Conservation (phyloP, 2,113 vertebrate genomes). For the Eulemur rufifrons region DNA sequence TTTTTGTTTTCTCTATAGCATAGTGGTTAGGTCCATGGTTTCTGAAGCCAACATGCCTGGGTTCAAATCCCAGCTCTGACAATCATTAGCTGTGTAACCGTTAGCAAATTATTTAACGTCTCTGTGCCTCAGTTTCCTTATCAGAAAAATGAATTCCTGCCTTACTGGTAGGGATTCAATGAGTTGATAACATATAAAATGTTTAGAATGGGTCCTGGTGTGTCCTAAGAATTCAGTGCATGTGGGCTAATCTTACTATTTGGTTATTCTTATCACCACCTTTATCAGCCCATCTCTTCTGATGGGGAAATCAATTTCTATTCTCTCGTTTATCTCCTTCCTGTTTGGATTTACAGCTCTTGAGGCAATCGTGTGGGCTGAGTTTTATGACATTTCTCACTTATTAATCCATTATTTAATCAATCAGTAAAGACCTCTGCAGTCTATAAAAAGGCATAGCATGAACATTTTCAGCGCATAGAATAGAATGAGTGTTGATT, state of each 20-base stretch:
- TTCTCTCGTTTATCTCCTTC: neutral
- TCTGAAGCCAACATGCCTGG: neutral
- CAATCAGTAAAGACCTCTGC: neutral
- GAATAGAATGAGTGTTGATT: neutral
- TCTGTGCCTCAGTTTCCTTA: neutral
- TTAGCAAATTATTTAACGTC: neutral
- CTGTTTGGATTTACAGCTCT: constrained; percentile 24
- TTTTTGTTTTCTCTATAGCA: neutral
- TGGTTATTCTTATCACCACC: neutral
- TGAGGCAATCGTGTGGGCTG: neutral
- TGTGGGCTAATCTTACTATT: neutral
- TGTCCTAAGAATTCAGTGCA: neutral
- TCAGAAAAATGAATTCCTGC: neutral
- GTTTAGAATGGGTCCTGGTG: neutral
- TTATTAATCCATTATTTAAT: neutral
- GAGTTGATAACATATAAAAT: neutral
- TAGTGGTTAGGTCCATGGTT: neutral
- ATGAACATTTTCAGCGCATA: neutral
- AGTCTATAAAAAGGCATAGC: neutral
- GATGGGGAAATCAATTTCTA: constrained; percentile 23
- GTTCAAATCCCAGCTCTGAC: neutral
- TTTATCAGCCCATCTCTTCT: neutral
- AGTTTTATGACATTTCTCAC: neutral
- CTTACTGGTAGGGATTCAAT: neutral
- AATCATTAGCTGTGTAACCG: neutral